These are phyloP conservation scores for Karalla daura DNA, from an alignment of 2,797 vertebrate genomes.

Conservation along the genomic window DNA sequence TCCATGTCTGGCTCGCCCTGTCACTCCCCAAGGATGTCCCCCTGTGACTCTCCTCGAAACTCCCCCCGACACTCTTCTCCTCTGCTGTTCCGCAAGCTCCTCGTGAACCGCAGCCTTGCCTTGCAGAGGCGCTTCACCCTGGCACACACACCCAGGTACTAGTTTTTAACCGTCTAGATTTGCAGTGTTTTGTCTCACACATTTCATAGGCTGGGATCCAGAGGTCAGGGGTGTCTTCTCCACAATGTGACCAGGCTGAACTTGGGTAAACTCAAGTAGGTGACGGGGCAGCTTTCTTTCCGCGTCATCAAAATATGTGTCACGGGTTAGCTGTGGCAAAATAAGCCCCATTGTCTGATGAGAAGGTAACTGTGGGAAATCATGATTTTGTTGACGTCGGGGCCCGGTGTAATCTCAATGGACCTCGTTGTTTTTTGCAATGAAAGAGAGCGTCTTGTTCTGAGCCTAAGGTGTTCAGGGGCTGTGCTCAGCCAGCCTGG, in stretches of 20 bases:
- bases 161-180: not conserved
- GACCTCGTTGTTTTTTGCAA: constrained; percentile 67
- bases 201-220: too few species aligned
- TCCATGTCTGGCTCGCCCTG: constrained; percentile 67
- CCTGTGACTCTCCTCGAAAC: constrained; percentile 78
- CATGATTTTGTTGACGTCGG: constrained; percentile 61
- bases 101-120: constrained; percentile 86
- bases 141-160: constrained; percentile 80
- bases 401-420: constrained; percentile 64
- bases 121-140: constrained; percentile 81
- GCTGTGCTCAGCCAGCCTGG: constrained; percentile 35
- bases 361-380: constrained; percentile 73
- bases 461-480: constrained; percentile 69
- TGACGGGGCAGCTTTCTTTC: constrained; percentile 20
- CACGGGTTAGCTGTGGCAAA: constrained; percentile 65
- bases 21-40: constrained; percentile 80
- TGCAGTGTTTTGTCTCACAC: not conserved
- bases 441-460: constrained; percentile 69
- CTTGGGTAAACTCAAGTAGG: constrained; percentile 16
- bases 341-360: constrained; percentile 60
- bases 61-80: constrained; percentile 87
- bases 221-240: too few species aligned
- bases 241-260: constrained; percentile 16
- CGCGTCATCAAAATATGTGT: constrained; percentile 49
- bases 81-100: constrained; percentile 86